Evolutionary conservation across 2,113 vertebrate species (phyloP).

Genomic region (Pithys albifrons): DNA sequence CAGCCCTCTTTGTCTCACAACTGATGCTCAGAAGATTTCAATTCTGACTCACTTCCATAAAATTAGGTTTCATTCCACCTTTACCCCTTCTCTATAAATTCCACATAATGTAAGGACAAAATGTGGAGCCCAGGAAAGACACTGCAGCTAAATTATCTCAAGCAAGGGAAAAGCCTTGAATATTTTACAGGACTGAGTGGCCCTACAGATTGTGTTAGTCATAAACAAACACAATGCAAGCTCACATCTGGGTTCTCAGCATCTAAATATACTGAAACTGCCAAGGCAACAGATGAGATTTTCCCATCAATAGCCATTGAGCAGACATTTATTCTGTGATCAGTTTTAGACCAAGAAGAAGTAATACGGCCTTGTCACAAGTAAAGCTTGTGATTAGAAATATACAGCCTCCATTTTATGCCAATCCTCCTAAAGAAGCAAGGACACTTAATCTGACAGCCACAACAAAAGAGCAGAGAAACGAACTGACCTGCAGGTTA

Average conservation of each 20-base stretch:
- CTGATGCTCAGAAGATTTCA: not conserved
- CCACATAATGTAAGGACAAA: not conserved
- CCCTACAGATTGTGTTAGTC: not conserved
- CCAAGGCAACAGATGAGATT: constrained; percentile 53
- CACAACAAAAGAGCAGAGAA: not conserved
- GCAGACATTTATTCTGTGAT: constrained; percentile 28
- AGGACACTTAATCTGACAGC: not conserved
- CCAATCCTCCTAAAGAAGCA: not conserved
- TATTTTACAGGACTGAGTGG: constrained; percentile 1
- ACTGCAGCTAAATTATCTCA: not conserved
- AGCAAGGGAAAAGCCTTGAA: not conserved
- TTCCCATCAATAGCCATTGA: constrained; percentile 28
- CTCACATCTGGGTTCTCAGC: constrained; percentile 23
- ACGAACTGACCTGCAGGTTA: not conserved
- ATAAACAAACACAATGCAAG: not conserved
- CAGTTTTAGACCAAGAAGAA: constrained; percentile 23
- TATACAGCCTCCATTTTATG: not conserved
- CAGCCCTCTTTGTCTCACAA: not conserved
- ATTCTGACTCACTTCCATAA: not conserved
- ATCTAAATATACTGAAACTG: constrained; percentile 50
- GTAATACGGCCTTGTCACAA: constrained; percentile 7
- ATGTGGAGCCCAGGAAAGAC: not conserved
- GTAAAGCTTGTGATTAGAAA: not conserved
- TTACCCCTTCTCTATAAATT: constrained; percentile 7
- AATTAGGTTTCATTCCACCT: constrained; percentile 7